Base-by-base conservation (phyloP, 92 coral and sea anemone species). In the Actinostola sp. region DNA sequence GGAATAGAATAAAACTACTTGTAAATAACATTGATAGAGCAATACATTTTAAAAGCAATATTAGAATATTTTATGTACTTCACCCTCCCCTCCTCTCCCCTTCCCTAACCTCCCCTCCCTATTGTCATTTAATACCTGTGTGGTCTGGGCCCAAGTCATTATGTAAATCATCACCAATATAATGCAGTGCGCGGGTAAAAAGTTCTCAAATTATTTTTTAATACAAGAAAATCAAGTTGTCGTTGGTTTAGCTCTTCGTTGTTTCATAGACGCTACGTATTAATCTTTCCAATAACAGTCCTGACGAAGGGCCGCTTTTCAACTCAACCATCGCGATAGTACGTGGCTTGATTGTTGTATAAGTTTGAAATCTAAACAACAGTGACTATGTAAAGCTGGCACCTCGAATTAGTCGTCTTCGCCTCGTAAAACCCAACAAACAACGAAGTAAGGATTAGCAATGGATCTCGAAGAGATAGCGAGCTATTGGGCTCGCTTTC, bases 401-500 rank as follows among this genome's bases (percentile, higher is more conserved):
- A 46, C 3, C 44, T 39, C 54, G 54, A 48, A n/a, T 3, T 4
- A 9, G 19, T 14, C 16, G 19, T 48, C 19, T 14, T 48, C 54
- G 54, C n/a, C 19, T 48, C 54, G 8, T 48, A 48, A 19, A 57
- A 11, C 14, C 63, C 26, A 12, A 2, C 6, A 50, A 67, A 11
- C 14, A 41, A 41, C 21, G 50, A 33, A 20, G 23, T n/a, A 35
- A 53, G 17, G 29, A 59, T 72, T 56, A 46, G 35, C 51, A 33
- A 87, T 90, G 96, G 96, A 86, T 67, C 66, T 86, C 35, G 96
- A 83, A 29, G 96, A 82, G 68, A 73, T 90, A 61, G 85, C 96
- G 6, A 88, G 86, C 83, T 83, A 82, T 71, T 90, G 96, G 96
- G 96, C 96, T 42, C 79, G 92, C 65, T 90, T 90, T 86, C 91